Percentiles rank a stretch among this genome's conserved stretches.
Conservation (phyloP, 2,113 vertebrate species). For the Anolis carolinensis region DNA sequence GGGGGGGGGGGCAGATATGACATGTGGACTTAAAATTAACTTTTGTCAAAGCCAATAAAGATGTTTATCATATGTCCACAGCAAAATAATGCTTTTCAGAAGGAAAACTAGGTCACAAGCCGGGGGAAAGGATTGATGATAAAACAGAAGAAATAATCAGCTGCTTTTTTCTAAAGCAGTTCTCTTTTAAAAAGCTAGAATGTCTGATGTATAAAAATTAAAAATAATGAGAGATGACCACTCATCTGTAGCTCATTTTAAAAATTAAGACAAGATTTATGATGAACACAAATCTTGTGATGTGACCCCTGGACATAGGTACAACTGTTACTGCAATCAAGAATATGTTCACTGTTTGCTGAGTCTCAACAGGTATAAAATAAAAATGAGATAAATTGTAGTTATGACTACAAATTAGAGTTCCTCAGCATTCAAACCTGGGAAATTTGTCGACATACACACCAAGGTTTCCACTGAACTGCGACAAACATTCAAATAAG, state of each 20-base stretch:
- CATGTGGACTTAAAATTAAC: not conserved
- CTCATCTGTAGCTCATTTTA: constrained; percentile 60
- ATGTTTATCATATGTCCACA: constrained; percentile 7
- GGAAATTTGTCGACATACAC: constrained; percentile 21
- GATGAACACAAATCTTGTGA: constrained; percentile 48
- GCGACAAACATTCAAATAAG: constrained; percentile 33
- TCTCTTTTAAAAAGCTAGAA: constrained; percentile 30
- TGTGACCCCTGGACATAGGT: constrained; percentile 66
- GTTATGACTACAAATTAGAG: constrained; percentile 47
- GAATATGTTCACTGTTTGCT: constrained; percentile 51
- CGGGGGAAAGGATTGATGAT: constrained; percentile 35
- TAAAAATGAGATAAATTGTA: constrained; percentile 57
- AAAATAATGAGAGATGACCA: constrained; percentile 41
- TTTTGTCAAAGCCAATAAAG: not conserved
- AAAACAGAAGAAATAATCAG: constrained; percentile 39
- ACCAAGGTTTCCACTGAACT: constrained; percentile 36
- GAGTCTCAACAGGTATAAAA: constrained; percentile 46
- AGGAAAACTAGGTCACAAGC: constrained; percentile 34
- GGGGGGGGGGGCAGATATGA: not conserved
- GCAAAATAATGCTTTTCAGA: constrained; percentile 23
- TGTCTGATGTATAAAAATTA: constrained; percentile 51
- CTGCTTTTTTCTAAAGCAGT: constrained; percentile 7
- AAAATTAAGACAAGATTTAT: constrained; percentile 71
- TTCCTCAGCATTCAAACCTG: constrained; percentile 29
- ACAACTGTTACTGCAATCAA: constrained; percentile 63